A percentile compares a stretch with the other conserved stretches of the same genome.
These are phyloP conservation scores for Macrotis lagotis DNA, from an alignment of 2,113 vertebrate genomes.

Conservation along the genomic window DNA sequence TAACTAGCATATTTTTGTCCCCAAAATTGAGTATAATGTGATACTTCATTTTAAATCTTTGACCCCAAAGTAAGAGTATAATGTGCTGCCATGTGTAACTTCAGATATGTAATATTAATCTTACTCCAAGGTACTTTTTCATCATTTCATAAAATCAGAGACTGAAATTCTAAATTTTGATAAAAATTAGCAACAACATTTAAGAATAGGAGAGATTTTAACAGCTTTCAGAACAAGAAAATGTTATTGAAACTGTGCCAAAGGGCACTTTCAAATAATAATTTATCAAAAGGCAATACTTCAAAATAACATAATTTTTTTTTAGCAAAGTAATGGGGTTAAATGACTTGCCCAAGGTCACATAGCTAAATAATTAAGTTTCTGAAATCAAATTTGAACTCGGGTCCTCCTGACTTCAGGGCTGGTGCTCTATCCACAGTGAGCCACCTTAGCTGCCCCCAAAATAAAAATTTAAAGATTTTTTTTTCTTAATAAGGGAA, in stretches of 20 bases:
- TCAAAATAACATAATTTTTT: not conserved
- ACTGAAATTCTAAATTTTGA: slow-evolving; percentile 13
- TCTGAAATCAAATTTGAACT: too few relatives aligned
- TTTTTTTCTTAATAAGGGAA: slow-evolving; percentile 20
- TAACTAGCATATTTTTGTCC: too few relatives aligned
- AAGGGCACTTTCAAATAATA: slow-evolving; percentile 53
- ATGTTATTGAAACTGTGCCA: slow-evolving; percentile 61
- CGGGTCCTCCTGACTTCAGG: too few relatives aligned
- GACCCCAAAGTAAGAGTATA: not conserved
- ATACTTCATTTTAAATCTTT: too few relatives aligned
- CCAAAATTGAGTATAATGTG: not conserved
- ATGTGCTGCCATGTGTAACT: not conserved
- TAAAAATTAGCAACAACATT: slow-evolving; percentile 50
- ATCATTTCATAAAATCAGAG: slow-evolving; percentile 52
- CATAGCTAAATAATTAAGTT: too few relatives aligned
- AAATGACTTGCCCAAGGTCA: too few relatives aligned
- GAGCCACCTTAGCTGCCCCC: too few relatives aligned
- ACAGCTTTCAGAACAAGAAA: slow-evolving; percentile 38
- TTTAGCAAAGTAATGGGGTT: too few relatives aligned
- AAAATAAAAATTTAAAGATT: not conserved
- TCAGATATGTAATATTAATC: not conserved
- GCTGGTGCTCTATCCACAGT: too few relatives aligned
- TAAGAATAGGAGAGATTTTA: slow-evolving; percentile 50
- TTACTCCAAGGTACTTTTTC: slow-evolving; percentile 25
- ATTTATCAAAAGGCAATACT: slow-evolving; percentile 6